Conservation (phyloP, 2,797 vertebrate genomes). For the Morus bassanus region DNA sequence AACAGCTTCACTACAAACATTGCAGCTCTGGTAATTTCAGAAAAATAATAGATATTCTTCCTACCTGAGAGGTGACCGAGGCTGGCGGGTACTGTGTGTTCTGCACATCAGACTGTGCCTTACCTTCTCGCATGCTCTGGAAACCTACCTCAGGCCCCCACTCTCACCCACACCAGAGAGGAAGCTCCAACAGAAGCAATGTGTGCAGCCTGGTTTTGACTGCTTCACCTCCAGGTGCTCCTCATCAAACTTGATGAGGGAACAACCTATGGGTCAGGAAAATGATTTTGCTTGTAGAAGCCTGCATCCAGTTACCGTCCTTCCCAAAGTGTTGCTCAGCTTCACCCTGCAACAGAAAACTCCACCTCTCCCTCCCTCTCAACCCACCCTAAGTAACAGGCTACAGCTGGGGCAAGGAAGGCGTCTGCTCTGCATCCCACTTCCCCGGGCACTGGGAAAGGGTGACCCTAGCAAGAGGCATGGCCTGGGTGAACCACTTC, state of each 20-base stretch:
- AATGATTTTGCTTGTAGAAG: background rate
- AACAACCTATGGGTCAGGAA: background rate
- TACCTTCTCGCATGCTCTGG: rapidly evolving
- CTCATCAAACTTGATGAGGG: background rate
- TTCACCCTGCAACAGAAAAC: background rate
- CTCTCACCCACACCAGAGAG: background rate
- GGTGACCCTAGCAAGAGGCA: background rate
- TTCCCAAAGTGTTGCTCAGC: background rate
- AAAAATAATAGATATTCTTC: background rate
- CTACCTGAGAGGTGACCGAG: background rate
- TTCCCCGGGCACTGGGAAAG: rapidly evolving
- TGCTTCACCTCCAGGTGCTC: background rate
- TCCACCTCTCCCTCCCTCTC: background rate
- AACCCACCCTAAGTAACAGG: background rate
- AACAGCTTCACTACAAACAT: background rate
- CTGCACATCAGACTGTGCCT: rapidly evolving
- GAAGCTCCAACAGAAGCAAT: background rate
- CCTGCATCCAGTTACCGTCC: background rate
- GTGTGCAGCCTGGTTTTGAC: background rate
- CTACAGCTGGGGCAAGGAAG: background rate
- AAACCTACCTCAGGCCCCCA: background rate
- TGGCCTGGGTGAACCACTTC: rapidly evolving
- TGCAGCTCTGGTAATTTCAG: background rate
- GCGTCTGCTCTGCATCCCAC: background rate
- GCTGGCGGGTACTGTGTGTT: rapidly evolving